A percentile compares a stretch with the other conserved stretches of the same genome.
phyloP scores from a whole-genome alignment of 2,797 vertebrate species.

The Macropus fuliginosus region DNA sequence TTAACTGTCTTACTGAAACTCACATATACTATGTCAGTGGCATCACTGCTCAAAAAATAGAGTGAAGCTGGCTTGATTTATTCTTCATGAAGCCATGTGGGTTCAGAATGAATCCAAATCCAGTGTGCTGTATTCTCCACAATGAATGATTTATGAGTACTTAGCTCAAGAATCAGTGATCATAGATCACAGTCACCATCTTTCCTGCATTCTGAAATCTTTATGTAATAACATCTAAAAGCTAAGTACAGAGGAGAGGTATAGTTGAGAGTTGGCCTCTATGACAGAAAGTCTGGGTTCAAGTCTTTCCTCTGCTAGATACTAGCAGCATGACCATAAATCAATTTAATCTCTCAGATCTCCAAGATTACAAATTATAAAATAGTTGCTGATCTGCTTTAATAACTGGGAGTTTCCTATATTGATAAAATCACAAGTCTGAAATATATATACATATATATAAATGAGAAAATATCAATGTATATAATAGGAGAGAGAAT shows the following conservation, averaged over 20 bases:
- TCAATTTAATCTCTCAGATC: neutral
- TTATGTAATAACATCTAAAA: neutral
- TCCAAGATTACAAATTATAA: neutral
- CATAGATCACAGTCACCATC: neutral
- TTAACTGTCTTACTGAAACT: neutral
- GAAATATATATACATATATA: neutral
- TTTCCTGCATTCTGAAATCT: neutral
- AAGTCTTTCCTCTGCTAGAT: neutral
- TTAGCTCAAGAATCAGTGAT: neutral
- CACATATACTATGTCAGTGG: neutral
- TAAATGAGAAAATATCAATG: neutral
- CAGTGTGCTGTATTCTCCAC: neutral
- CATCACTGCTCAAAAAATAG: neutral
- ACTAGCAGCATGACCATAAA: neutral
- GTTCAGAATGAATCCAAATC: neutral
- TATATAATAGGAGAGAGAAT: neutral
- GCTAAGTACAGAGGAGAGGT: neutral
- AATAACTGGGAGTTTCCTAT: neutral
- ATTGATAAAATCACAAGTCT: neutral
- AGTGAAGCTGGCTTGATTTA: neutral
- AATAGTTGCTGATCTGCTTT: neutral
- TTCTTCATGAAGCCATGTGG: neutral
- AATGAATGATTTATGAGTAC: neutral
- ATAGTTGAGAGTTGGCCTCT: neutral
- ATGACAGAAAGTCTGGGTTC: neutral